Percentiles rank a stretch among this genome's conserved stretches.
These are phyloP conservation scores for Macrophya annulata DNA, from an alignment of 2,888 invertebrate genomes.

Conservation along the genomic window DNA sequence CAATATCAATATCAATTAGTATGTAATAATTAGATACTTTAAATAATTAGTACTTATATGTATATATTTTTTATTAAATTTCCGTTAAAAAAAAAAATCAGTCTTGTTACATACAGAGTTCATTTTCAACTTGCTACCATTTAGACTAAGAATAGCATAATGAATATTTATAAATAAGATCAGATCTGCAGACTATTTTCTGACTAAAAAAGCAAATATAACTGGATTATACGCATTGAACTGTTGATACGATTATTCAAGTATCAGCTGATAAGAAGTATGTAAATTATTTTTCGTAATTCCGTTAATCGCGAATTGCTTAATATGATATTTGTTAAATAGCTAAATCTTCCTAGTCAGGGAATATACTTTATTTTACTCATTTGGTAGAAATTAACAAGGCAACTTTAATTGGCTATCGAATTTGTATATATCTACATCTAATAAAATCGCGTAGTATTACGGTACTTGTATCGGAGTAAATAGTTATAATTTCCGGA, in stretches of 20 bases:
- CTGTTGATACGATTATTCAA: not conserved
- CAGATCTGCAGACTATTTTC: not conserved
- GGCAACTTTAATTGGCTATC: not conserved
- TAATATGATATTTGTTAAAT: not conserved
- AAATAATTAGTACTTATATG: not conserved
- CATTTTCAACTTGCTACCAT: not conserved
- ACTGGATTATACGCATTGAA: not conserved
- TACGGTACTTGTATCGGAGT: not conserved
- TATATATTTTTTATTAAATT: not conserved
- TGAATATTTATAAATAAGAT: not conserved
- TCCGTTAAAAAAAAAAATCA: not conserved
- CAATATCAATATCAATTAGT: not conserved
- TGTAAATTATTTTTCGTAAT: not conserved
- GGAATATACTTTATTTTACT: not conserved
- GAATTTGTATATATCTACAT: not conserved
- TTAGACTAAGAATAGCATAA: conserved; percentile 9
- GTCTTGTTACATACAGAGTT: not conserved
- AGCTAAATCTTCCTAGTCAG: not conserved
- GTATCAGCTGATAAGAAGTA: not conserved
- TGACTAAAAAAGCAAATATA: not conserved
- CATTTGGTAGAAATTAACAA: not conserved
- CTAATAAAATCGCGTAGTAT: not conserved
- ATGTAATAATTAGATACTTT: not conserved
- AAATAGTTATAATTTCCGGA: not conserved
- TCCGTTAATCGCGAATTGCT: not conserved